Conservation (phyloP, 2,797 vertebrate species). For the Myotis vivesi region DNA sequence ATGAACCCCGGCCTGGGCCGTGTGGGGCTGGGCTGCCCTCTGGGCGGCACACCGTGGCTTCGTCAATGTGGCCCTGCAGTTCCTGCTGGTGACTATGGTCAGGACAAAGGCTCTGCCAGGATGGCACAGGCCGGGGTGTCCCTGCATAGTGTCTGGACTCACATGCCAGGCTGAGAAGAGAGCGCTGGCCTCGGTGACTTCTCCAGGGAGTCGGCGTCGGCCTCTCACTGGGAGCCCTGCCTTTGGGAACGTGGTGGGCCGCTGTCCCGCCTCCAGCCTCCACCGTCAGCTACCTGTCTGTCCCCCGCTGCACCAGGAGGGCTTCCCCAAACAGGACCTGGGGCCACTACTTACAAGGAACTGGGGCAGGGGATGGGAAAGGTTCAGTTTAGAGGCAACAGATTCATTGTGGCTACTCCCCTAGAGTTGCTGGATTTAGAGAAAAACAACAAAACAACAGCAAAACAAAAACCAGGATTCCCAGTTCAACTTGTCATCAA, state of each 20-base stretch:
- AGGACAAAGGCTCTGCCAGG: neutral
- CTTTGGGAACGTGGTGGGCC: neutral
- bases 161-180: neutral
- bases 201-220: neutral
- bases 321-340: neutral
- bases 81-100: neutral
- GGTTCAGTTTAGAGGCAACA: neutral
- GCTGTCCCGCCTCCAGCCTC: neutral
- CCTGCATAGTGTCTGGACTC: neutral
- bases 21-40: neutral
- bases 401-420: neutral
- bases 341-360: neutral
- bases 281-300: neutral
- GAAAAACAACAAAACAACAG: neutral
- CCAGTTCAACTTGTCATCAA: neutral
- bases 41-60: neutral
- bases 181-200: neutral
- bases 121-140: too few species aligned
- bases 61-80: neutral
- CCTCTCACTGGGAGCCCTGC: neutral
- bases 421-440: neutral
- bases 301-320: too few species aligned
- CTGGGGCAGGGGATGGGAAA: fast-evolving
- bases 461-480: neutral
- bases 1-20: neutral